Base-by-base conservation (phyloP, 2,113 vertebrate genomes). In the Ochotona curzoniae region DNA sequence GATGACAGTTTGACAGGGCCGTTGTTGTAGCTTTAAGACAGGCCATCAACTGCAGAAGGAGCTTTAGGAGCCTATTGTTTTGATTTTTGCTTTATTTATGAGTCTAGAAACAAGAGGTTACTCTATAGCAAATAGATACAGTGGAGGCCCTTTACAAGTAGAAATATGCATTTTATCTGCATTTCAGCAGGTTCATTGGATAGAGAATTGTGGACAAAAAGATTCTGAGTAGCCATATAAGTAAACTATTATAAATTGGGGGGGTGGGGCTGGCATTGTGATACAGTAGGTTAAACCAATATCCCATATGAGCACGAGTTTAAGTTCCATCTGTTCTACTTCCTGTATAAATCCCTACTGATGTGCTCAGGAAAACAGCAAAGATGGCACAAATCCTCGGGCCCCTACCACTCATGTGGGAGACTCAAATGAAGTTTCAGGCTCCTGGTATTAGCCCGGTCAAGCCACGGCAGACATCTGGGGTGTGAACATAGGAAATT, bases 41-140 rank as follows among this genome's bases (percentile, higher is more conserved):
- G 95, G 91, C 95, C 95, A 93, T 96, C 61, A 87, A 91, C 82
- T 35, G 83, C 78, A 93, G 96, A 95, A 89, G 28, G 91, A 94
- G 67, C 79, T 83, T 85, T 93, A 7, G 2, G 91, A 82, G 93
- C 95, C 96, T 91, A 91, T 82, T 95, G 80, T 97, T 96, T 96
- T 95, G 76, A 86, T 91, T 93, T 44, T 96, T 96, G 94, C 90
- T 96, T 96, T 96, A 93, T 96, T 96, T 96, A 89, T 90, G 83
- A 95, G 61, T 71, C 95, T 92, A 74, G 95, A 94, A 64, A 47
- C 89, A 90, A 83, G 83, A 94, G 91, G 95, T 83, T 94, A 73
- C 88, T 66, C 87, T 92, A 8, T 23, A 30, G 60, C 38, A 79
- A 84, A 71, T 15, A 85, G 87, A 90, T 60, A 71, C 1, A 73